Base-by-base conservation (phyloP, 2,888 invertebrate genomes). In the Mellilla xanthometata region DNA sequence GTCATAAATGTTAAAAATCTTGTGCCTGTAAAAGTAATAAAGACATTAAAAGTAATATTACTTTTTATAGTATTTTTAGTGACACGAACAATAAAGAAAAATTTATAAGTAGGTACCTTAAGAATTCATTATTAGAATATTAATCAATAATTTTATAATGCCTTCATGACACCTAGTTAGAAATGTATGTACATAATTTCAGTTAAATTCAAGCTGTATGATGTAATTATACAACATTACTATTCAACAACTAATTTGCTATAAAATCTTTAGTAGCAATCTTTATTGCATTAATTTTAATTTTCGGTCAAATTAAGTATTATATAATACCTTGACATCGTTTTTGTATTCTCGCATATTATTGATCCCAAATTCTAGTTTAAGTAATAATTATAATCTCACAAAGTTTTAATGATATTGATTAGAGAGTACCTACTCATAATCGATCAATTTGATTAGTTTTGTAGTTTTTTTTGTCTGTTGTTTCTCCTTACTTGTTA, bases 251-350 rank as follows among this genome's bases (percentile, higher is more conserved):
- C 39, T 32, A 30, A 38, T 46, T 39, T 39, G 22, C 19, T 11
- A 44, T 50, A 27, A 31, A 39, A 39, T n/a, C 7, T 47, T 48
- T 39, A 36, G 41, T 43, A 38, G 45, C 40, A 30, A 3, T 34
- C 15, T 49, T 49, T 47, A 43, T 56, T 56, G 31, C 49, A 29
- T 45, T 51, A 51, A 28, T 43, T 39, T 51, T 12, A 24, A 19
- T 36, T 49, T 47, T 45, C 23, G 27, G 23, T 38, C 13, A 41
- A 40, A 39, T 48, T 41, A n/a, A n/a, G 11, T 12, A 19, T 54
- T 54, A 52, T 41, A 50, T 52, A 52, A 56, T 38, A 24, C 45
- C 52, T 56, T 41, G 35, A 32, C 39, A 45, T 43, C 39, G 27
- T 23, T 56, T 38, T 49, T 31, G 13, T 23, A 35, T 49, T 49